phyloP scores from a whole-genome alignment of 2,888 invertebrate species.

The Drosophila stalkeri region DNA sequence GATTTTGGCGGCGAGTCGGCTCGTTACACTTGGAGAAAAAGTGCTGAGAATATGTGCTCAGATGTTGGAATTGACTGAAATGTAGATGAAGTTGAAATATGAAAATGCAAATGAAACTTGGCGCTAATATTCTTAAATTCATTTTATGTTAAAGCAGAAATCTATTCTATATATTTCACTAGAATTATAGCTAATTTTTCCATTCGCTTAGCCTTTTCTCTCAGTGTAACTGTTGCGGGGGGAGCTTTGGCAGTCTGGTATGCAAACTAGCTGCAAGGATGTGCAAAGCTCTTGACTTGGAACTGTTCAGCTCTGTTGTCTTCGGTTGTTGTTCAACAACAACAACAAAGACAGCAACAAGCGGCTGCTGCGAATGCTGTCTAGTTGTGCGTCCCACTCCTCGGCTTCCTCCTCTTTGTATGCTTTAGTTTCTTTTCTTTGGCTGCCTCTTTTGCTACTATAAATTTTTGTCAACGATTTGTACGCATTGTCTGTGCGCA shows the following conservation, averaged over 20 bases:
- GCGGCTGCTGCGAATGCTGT: constrained; percentile 32
- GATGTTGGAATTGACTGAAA: background rate
- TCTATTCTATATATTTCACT: background rate
- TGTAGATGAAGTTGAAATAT: background rate
- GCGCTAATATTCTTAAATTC: background rate
- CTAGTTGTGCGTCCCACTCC: constrained; percentile 27
- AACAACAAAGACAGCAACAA: constrained; percentile 23
- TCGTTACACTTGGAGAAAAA: constrained; percentile 16
- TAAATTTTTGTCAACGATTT: constrained; percentile 81
- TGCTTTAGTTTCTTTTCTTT: constrained; percentile 12
- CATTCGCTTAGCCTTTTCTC: background rate
- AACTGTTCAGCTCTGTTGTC: constrained; percentile 24
- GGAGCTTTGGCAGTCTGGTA: constrained; percentile 61
- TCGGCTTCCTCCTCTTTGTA: background rate
- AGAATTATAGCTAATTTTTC: no score
- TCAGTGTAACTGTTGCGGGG: constrained; percentile 5
- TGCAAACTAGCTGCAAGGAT: constrained; percentile 81
- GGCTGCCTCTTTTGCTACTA: constrained; percentile 67
- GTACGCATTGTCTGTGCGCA: constrained; percentile 74
- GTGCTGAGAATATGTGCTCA: background rate
- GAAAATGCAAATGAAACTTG: background rate
- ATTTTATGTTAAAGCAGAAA: background rate
- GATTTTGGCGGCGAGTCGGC: constrained; percentile 55
- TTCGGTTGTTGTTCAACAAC: constrained; percentile 29
- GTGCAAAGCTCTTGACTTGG: constrained; percentile 39